A percentile compares a stretch with the other conserved stretches of the same genome.
These are phyloP conservation scores for Nymphicus hollandicus DNA, from an alignment of 2,113 vertebrate species.

Conservation along the genomic window DNA sequence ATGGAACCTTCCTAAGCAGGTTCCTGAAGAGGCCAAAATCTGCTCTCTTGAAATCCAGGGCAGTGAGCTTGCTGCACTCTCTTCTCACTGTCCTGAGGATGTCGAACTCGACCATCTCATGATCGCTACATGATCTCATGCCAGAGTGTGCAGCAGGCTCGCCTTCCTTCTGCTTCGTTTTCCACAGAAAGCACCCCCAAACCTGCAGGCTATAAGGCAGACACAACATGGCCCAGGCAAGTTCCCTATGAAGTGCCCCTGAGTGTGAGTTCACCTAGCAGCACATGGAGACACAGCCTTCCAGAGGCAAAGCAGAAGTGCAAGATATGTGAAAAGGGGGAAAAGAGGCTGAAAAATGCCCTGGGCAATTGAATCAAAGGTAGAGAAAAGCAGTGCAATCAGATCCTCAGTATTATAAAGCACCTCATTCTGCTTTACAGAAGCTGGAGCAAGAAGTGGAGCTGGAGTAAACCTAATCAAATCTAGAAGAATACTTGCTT, in stretches of 20 bases:
- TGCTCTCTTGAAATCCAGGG: too few species aligned
- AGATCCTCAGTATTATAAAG: background rate
- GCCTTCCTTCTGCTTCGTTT: rapidly evolving
- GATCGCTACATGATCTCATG: too few species aligned
- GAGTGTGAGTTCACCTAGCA: background rate
- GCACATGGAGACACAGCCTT: background rate
- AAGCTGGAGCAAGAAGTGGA: background rate
- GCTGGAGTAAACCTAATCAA: background rate
- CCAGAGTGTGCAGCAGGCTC: rapidly evolving
- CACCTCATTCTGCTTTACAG: background rate
- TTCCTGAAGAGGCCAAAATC: too few species aligned
- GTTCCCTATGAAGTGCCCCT: rapidly evolving
- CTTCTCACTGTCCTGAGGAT: too few species aligned
- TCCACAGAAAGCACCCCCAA: background rate
- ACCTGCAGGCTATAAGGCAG: background rate
- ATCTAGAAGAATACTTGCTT: background rate
- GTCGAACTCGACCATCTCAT: too few species aligned
- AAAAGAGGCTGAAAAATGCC: background rate
- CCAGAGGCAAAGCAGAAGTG: background rate
- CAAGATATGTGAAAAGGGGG: background rate
- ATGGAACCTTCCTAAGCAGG: too few species aligned
- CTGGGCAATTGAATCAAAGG: background rate
- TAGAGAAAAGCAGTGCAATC: background rate
- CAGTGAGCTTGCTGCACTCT: too few species aligned
- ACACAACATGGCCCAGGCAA: rapidly evolving